Conservation (phyloP, 2,113 vertebrate species). For the Pimephales promelas region DNA sequence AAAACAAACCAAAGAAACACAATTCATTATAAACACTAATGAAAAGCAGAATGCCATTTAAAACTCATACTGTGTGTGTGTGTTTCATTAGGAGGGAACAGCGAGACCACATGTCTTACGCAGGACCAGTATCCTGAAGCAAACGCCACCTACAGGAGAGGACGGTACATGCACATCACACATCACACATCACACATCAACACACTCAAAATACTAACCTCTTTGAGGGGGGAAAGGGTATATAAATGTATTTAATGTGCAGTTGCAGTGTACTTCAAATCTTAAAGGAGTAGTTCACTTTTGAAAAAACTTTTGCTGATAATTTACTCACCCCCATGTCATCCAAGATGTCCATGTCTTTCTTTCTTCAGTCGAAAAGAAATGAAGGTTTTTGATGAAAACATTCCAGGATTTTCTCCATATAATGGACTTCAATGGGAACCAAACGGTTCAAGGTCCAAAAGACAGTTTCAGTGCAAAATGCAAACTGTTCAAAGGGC, state of each 20-base stretch:
- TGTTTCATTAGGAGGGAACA: constrained; percentile 65
- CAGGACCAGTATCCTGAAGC: constrained; percentile 61
- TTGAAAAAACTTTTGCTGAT: too few species aligned
- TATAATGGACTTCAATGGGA: too few species aligned
- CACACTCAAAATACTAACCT: background rate
- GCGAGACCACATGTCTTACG: constrained; percentile 73
- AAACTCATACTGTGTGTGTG: background rate
- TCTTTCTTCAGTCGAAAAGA: too few species aligned
- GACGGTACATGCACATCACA: constrained; percentile 52
- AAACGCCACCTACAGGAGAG: constrained; percentile 59
- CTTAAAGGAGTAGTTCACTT: too few species aligned
- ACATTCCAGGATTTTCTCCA: too few species aligned
- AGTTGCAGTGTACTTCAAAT: background rate
- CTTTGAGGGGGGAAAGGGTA: too few species aligned
- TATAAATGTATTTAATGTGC: background rate
- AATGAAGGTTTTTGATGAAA: too few species aligned
- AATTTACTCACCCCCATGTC: too few species aligned
- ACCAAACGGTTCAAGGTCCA: too few species aligned
- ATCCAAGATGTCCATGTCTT: too few species aligned
- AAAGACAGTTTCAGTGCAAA: too few species aligned
- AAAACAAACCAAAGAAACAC: background rate
- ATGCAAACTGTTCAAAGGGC: too few species aligned
- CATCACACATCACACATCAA: background rate
- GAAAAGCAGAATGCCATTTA: background rate
- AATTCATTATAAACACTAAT: background rate